A percentile compares a stretch with the other conserved stretches of the same genome.
Evolutionary conservation across 92 coral and sea anemone species (phyloP).

Genomic region (Zoanthus gigantus): DNA sequence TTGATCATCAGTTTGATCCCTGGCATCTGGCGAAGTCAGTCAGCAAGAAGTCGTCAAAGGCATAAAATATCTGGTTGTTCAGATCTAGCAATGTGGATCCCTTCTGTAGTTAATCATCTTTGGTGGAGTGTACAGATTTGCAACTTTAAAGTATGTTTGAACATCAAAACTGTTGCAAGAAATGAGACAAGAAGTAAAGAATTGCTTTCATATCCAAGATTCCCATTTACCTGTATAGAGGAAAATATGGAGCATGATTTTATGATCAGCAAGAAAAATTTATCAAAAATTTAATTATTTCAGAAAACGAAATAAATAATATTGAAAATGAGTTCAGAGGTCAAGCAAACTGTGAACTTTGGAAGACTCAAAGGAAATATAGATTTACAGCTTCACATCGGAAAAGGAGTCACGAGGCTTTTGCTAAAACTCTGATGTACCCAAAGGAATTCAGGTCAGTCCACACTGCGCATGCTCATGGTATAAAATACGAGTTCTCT

Average conservation of each 20-base stretch:
- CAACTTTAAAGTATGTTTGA: not conserved
- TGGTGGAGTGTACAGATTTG: not conserved
- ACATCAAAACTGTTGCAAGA: not conserved
- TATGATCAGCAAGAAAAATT: slow-evolving; percentile 14
- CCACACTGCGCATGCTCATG: not conserved
- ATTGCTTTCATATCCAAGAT: not conserved
- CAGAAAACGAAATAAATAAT: slow-evolving; percentile 7
- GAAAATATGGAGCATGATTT: not conserved
- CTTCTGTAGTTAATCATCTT: slow-evolving; percentile 12
- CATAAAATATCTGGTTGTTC: slow-evolving; percentile 21
- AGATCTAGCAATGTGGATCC: slow-evolving; percentile 9
- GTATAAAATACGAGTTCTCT: not conserved
- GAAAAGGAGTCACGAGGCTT: slow-evolving; percentile 1
- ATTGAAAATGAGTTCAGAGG: slow-evolving; percentile 9
- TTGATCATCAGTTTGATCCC: slow-evolving; percentile 27
- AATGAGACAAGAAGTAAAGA: not conserved
- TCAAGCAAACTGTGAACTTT: slow-evolving; percentile 9
- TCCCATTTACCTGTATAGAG: not conserved
- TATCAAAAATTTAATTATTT: not conserved
- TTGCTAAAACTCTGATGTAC: slow-evolving; percentile 8
- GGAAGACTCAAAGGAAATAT: not conserved
- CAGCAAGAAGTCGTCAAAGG: not conserved
- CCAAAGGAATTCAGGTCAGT: not conserved
- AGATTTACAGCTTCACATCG: not conserved
- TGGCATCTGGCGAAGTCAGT: slow-evolving; percentile 45